Base-by-base conservation (phyloP, 1,140 invertebrate species). In the Hirudo medicinalis region DNA sequence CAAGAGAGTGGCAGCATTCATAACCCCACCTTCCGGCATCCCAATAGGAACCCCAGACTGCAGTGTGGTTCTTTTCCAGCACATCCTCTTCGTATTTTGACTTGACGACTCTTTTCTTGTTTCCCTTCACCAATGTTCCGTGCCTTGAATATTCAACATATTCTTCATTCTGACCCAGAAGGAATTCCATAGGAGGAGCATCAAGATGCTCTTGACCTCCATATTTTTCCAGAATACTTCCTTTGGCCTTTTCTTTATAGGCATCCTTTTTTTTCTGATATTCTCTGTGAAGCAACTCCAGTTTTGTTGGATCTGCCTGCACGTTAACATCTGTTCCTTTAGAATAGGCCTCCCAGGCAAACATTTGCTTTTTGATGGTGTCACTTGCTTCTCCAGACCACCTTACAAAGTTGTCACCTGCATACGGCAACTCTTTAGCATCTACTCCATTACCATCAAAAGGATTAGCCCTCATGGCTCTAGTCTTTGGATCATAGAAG, bases 401-500 rank as follows among this genome's bases (percentile, higher is more conserved):
- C 49, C 95, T 86, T 0, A 91, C 89, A 85, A 94, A 95, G 81
- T 99, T 99, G 81, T 99, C 97, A 22, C 97, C 97, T 53, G 88
- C 86, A 83, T 94, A 99, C 76, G 92, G 89, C 4, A 88, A 89
- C 86, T 91, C 90, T 75, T 87, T 83, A 2, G 87, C 86, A 32
- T 85, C 86, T 27, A 83, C 83, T 27, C 78, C 78, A 22, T 75
- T 80, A 32, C 75, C 76, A 69, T 77, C 75, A 70, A 79, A 91
- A 8, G 96, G 96, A 85, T 99, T 97, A 77, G 97, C 95, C 72
- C 96, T 87, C 97, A 99, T 99, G 0, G 95, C 92, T 72, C 96
- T 85, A 0, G 94, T 97, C 84, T 99, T 98, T 0, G 94, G 94
- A 84, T 99, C 97, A 83, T 99, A 99, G 82, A 97, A 97, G 0